These are phyloP conservation scores for Gastracanthus pulcherrimus DNA, from an alignment of 2,888 invertebrate species.

Conservation along the genomic window DNA sequence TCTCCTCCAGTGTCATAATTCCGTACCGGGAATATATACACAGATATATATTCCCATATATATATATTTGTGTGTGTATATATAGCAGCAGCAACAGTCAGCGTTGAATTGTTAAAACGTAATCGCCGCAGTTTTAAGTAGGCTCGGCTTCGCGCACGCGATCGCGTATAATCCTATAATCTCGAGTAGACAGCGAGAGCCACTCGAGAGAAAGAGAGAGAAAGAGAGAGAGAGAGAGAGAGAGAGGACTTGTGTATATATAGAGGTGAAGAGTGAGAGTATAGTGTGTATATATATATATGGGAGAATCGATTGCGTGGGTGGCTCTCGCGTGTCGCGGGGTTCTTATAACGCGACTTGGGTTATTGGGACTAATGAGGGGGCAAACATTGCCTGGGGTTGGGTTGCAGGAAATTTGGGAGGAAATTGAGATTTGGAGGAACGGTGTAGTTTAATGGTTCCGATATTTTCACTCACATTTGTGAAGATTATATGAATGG, in stretches of 20 bases:
- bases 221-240: background rate
- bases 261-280: too few relatives aligned
- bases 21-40: too few relatives aligned
- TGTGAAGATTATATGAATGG: too few relatives aligned
- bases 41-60: too few relatives aligned
- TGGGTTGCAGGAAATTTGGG: background rate
- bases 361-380: conserved; percentile 9
- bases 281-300: background rate
- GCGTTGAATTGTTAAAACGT: conserved; percentile 51
- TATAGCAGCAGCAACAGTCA: background rate
- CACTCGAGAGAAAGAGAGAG: background rate
- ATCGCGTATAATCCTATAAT: conserved; percentile 50
- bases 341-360: background rate
- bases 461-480: too few relatives aligned
- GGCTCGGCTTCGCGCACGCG: conserved; percentile 26
- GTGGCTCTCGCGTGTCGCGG: conserved; percentile 11
- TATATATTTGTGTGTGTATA: background rate
- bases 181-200: conserved; percentile 29
- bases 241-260: background rate
- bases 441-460: too few relatives aligned
- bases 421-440: conserved; percentile 15
- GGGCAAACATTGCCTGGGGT: background rate
- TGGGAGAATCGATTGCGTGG: background rate
- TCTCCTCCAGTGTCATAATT: conserved; percentile 33
- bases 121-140: conserved; percentile 49